phyloP scores from a whole-genome alignment of 2,113 vertebrate genomes.

The Syngnathus floridae region DNA sequence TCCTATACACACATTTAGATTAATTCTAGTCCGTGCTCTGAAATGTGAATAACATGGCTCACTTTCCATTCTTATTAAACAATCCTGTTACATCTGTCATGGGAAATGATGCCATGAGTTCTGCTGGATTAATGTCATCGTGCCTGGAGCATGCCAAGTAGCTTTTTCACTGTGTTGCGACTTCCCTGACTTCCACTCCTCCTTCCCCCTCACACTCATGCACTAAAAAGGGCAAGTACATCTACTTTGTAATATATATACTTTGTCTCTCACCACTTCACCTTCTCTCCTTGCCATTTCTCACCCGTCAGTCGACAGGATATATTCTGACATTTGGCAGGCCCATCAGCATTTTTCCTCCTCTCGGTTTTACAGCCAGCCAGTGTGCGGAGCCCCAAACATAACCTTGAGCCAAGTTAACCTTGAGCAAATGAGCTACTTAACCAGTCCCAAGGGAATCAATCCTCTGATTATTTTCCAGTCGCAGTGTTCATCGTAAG shows the following conservation, averaged over 20 bases:
- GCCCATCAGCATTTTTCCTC: conserved; percentile 35
- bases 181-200: conserved; percentile 22
- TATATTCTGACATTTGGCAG: conserved; percentile 37
- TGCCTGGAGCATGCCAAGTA: conserved; percentile 61
- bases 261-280: conserved; percentile 10
- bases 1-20: conserved; percentile 23
- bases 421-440: conserved; percentile 55
- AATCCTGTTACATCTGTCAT: conserved; percentile 67
- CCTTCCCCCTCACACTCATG: conserved; percentile 13
- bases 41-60: conserved; percentile 53
- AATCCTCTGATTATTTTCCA: conserved; percentile 36
- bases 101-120: conserved; percentile 65
- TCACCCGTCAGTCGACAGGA: conserved; percentile 24
- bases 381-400: conserved; percentile 41
- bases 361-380: conserved; percentile 20
- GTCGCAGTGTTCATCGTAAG: conserved; percentile 20
- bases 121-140: conserved; percentile 67
- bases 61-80: conserved; percentile 77
- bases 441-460: conserved; percentile 42
- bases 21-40: conserved; percentile 16
- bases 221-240: conserved; percentile 3
- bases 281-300: conserved; percentile 17
- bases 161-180: conserved; percentile 43
- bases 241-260: conserved; percentile 14
- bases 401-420: conserved; percentile 54